A percentile compares a stretch with the other conserved stretches of the same genome.
Conservation (phyloP, 2,797 vertebrate species). For the Columba guinea region DNA sequence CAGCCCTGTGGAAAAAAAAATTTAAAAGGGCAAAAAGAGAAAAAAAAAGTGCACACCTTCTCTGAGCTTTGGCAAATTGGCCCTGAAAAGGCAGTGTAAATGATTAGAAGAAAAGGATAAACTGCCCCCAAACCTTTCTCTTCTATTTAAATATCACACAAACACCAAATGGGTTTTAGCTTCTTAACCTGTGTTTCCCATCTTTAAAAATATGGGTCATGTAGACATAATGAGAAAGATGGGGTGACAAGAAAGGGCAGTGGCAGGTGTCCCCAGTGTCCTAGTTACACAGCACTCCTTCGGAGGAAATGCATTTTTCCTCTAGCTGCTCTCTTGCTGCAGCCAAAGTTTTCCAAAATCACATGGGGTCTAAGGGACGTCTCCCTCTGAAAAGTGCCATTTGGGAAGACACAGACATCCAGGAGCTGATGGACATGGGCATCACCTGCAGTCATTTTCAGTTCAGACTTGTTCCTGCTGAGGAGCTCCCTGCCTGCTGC, state of each 20-base stretch:
- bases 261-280: rapidly evolving
- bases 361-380: background rate
- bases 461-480: background rate
- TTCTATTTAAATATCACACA: background rate
- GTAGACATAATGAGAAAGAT: background rate
- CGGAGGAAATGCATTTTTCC: background rate
- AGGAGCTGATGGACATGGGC: background rate
- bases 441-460: background rate
- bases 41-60: background rate
- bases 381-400: background rate
- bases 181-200: background rate
- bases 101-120: background rate
- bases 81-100: background rate
- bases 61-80: background rate
- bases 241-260: background rate
- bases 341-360: background rate
- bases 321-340: background rate
- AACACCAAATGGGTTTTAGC: background rate
- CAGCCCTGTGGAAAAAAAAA: background rate
- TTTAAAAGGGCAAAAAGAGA: background rate
- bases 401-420: background rate
- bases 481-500: background rate
- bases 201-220: background rate
- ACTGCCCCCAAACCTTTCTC: background rate
- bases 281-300: background rate